These are phyloP conservation scores for Sminthopsis crassicaudata DNA, from an alignment of 2,113 vertebrate genomes.

Conservation along the genomic window DNA sequence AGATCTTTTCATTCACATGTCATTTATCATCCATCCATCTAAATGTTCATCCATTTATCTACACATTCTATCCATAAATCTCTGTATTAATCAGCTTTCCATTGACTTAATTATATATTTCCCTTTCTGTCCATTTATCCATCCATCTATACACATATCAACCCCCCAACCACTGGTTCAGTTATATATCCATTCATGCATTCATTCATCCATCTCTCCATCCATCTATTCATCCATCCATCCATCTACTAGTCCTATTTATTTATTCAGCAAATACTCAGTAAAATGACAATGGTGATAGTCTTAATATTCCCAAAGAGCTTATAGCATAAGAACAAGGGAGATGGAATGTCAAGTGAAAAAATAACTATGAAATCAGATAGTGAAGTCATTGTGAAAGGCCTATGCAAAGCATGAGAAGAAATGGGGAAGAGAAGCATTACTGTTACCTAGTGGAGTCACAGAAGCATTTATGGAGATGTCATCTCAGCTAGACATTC, in stretches of 20 bases:
- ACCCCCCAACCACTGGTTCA: neutral
- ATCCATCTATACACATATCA: neutral
- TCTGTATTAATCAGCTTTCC: neutral
- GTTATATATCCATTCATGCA: neutral
- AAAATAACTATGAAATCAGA: neutral
- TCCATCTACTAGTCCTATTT: neutral
- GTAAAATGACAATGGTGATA: neutral
- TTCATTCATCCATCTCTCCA: neutral
- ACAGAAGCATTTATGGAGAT: neutral
- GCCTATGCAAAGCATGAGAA: neutral
- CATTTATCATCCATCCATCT: neutral
- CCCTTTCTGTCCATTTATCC: neutral
- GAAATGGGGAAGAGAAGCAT: neutral
- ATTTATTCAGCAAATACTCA: neutral
- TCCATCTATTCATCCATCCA: neutral
- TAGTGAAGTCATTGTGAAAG: neutral
- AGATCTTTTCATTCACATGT: neutral
- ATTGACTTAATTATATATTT: neutral
- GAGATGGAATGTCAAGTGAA: neutral
- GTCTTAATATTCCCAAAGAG: neutral
- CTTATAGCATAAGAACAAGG: neutral
- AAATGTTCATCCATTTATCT: neutral
- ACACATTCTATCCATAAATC: neutral
- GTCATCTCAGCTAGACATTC: neutral
- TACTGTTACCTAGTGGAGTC: neutral